Conservation (phyloP, 2,113 vertebrate species). For the Drymodes brunneopygia region DNA sequence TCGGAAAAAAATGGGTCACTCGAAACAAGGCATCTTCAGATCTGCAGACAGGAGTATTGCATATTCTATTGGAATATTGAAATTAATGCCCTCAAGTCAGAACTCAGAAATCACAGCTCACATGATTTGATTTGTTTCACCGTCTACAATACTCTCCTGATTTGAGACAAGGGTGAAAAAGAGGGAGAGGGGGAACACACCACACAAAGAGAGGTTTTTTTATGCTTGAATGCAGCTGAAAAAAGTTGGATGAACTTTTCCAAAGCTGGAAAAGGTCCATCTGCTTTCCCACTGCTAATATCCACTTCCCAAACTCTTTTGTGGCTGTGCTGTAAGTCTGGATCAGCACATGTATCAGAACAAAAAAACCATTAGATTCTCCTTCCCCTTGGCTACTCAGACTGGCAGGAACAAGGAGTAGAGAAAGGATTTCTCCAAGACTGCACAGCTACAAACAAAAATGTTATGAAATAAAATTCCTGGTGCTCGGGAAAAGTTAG, state of each 20-base stretch:
- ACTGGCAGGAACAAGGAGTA: background rate
- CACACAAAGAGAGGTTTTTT: background rate
- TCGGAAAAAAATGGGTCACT: background rate
- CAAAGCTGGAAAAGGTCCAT: background rate
- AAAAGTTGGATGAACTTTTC: conserved; percentile 21
- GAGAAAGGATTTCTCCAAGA: background rate
- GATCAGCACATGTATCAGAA: background rate
- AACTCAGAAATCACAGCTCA: background rate
- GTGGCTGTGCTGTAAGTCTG: background rate
- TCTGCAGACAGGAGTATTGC: background rate
- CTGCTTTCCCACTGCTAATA: background rate
- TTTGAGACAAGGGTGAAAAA: background rate
- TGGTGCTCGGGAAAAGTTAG: background rate
- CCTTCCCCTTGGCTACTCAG: background rate
- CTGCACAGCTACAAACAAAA: background rate
- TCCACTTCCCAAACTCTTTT: background rate
- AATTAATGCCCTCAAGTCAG: background rate
- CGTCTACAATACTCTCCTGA: background rate
- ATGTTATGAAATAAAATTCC: background rate
- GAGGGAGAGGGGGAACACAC: background rate
- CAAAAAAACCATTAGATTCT: background rate
- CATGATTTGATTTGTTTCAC: background rate
- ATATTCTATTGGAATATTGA: background rate
- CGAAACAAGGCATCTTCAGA: background rate
- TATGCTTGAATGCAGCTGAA: conserved; percentile 8